Base-by-base conservation (phyloP, 2,888 invertebrate species). In the Drymonia ruficornis region DNA sequence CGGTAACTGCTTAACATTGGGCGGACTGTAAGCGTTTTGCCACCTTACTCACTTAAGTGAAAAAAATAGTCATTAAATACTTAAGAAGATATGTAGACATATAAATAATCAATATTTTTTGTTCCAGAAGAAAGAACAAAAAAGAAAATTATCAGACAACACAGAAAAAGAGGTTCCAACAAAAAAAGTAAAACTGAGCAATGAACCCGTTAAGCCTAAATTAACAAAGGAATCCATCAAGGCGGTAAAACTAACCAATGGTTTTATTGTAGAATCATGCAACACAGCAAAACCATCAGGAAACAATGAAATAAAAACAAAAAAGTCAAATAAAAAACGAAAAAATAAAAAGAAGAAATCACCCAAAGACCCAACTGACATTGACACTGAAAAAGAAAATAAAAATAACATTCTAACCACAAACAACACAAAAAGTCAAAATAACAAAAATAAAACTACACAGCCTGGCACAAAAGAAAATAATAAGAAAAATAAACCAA, bases 231-330 rank as follows among this genome's bases (percentile, higher is more conserved):
- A 45, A 45, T 19, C 78, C 48, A 74, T 16, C 44, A 70, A 72
- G 42, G 69, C 66, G 52, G 11, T 61, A 0, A 72, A 72, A 80
- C 56, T 85, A 29, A 73, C 71, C 18, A 90, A 90, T 58, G 92
- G 92, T 8, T 91, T 90, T 72, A 59, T 80, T 29, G 91, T 91
- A 7, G 90, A 91, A 77, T 53, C 78, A 16, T 86, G 84, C 59
- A 56, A 69, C 2, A 61, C 65, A 5, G 56, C 61, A 0, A 70
- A 77, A 61, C 87, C 86, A 15, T 87, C 89, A 6, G 66, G 76
- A 49, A 77, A 76, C 11, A 88, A 82, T 61, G 76, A 81, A 57
- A 29, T 34, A 45, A 31, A 23, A 12, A 28, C 13, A 53, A 59
- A 16, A 56, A 56, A 42, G 63, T 55, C 12, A 64, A 61, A 52